A percentile compares a stretch with the other conserved stretches of the same genome.
Evolutionary conservation across 2,113 vertebrate genomes (phyloP).

Genomic region (Oreotrochilus melanogaster): DNA sequence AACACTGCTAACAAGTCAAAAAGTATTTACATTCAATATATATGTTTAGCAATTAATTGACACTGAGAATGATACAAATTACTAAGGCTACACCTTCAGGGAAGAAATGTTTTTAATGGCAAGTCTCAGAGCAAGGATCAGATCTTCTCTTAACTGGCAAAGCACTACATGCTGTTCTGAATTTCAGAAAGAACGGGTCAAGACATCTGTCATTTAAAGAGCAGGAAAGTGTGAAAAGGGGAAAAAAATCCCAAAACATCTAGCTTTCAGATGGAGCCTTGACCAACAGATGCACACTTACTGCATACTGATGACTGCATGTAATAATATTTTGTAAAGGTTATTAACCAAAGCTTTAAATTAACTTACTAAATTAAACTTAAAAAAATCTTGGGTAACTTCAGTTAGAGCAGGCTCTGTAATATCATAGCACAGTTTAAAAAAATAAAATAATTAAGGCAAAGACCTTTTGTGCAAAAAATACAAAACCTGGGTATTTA

Average conservation of each 20-base stretch:
- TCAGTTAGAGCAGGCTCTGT: neutral
- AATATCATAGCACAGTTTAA: neutral
- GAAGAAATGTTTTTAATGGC: neutral
- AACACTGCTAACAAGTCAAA: neutral
- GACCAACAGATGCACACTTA: neutral
- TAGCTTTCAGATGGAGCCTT: neutral
- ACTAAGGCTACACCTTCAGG: neutral
- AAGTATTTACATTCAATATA: neutral
- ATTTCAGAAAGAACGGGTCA: neutral
- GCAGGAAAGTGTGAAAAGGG: neutral
- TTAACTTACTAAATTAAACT: neutral
- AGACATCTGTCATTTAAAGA: neutral
- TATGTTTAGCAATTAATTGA: neutral
- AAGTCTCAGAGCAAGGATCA: neutral
- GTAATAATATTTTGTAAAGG: neutral
- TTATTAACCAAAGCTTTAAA: neutral
- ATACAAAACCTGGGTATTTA: neutral
- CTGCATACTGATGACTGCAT: neutral
- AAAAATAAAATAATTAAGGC: neutral
- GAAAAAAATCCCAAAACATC: neutral
- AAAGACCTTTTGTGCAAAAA: neutral
- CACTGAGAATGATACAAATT: neutral
- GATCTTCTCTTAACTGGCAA: neutral
- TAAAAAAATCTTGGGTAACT: neutral
- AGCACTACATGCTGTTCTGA: neutral